A percentile compares a stretch with the other conserved stretches of the same genome.
Evolutionary conservation across 2,113 vertebrate species (phyloP).

Genomic region (Fukomys damarensis): DNA sequence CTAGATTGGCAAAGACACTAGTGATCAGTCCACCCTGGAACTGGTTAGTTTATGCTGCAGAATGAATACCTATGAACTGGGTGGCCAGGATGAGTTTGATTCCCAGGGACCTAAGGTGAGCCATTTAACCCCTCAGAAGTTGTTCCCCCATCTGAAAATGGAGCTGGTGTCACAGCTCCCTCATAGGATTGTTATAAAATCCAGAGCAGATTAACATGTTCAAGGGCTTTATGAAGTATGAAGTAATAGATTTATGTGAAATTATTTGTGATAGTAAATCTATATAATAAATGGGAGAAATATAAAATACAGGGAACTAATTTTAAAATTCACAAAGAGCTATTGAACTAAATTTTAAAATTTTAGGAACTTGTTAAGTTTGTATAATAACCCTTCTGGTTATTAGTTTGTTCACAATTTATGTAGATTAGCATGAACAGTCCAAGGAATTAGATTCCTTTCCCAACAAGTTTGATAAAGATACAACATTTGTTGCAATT

Average conservation of each 20-base stretch:
- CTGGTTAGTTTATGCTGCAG: background rate
- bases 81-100: background rate
- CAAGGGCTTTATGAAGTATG: background rate
- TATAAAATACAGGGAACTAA: background rate
- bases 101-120: background rate
- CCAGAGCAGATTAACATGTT: background rate
- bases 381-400: background rate
- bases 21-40: background rate
- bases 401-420: background rate
- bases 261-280: background rate
- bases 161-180: background rate
- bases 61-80: background rate
- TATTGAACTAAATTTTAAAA: slow-evolving; percentile 10
- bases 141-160: background rate
- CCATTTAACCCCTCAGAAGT: background rate
- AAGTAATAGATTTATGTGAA: background rate
- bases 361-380: background rate
- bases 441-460: background rate
- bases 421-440: background rate
- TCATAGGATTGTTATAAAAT: background rate
- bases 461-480: background rate
- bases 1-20: background rate
- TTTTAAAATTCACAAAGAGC: slow-evolving; percentile 20
- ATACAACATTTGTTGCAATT: background rate
- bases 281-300: background rate